Conservation (phyloP, 2,888 invertebrate species). For the Sepioteuthis lessoniana region DNA sequence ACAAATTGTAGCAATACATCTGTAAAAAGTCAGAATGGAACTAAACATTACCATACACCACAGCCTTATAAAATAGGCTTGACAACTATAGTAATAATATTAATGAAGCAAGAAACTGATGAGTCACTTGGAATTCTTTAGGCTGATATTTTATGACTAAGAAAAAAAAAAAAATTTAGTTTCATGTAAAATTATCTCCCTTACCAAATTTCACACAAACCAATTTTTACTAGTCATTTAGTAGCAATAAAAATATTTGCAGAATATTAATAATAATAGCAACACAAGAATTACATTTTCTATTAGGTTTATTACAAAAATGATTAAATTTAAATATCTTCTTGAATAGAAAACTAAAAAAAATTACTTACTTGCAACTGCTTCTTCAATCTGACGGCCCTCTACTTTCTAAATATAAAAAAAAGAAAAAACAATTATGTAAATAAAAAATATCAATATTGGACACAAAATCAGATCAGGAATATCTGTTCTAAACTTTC, state of each 20-base stretch:
- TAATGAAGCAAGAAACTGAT: background rate
- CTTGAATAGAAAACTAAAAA: too few species aligned
- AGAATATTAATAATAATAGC: too few species aligned
- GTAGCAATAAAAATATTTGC: too few species aligned
- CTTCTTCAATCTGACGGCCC: conserved; percentile 47
- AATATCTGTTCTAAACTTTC: too few species aligned
- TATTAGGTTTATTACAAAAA: too few species aligned
- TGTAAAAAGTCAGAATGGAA: too few species aligned
- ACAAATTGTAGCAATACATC: too few species aligned
- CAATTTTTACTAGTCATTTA: background rate
- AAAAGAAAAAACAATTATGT: too few species aligned
- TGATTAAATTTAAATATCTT: too few species aligned
- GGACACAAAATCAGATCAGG: too few species aligned
- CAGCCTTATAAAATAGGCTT: background rate
- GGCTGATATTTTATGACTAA: background rate
- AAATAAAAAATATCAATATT: too few species aligned
- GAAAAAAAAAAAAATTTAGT: background rate
- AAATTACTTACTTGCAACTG: too few species aligned
- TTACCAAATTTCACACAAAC: background rate
- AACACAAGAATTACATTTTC: background rate
- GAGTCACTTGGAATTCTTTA: background rate
- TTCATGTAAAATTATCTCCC: background rate
- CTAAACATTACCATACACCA: background rate
- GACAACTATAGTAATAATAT: background rate
- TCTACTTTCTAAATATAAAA: conserved; percentile 45